Evolutionary conservation across 2,888 invertebrate species (phyloP), one percentile per base, ranked within the genome.

Genomic region (Lysandra bellargus): DNA sequence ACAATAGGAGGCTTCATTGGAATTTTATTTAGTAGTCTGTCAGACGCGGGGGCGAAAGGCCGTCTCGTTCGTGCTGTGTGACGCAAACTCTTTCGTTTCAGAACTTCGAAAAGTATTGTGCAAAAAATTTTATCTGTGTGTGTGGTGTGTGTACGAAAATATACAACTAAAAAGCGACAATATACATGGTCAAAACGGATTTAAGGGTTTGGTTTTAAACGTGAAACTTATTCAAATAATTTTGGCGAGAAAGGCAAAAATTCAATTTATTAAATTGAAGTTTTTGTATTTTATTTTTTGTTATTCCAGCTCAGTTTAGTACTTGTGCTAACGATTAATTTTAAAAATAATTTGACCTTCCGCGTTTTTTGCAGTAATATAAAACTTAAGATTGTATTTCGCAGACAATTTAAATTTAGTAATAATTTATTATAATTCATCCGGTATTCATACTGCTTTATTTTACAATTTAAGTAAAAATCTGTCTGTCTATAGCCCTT

Each of bases 21-120:
- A 30, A 64, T 64, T 64, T 64, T 64, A 30, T 64, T 64, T 64
- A 64, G 64, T 64, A 30, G 30, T 30, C 64, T 64, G 30, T 64
- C 30, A 30, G 64, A 9, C 64, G 64, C 30, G 64, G 12, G 9
- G 30, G 30, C 64, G 64, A 7, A 30, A 30, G 64, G 64, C 30
- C 30, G 64, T 64, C 12, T 7, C 57, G 17, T 57, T 57, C 17
- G 57, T 17, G 9, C 12, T 1, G 64, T 30, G 64, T 64, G 23
- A 23, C 23, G 64, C 23, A 64, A 64, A 64, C 30, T 64, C 23
- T 64, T 30, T 64, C 64, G 64, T 23, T 30, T 6, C 0, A 64
- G 12, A 61, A 64, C 64, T 64, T 12, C 12, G 2, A 64, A n/a
- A 64, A 30, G 64, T 64, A 30, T 30, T 30, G 64, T 30, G 64